Evolutionary conservation across 1,140 invertebrate genomes (phyloP).

Genomic region (Microplitis mediator): DNA sequence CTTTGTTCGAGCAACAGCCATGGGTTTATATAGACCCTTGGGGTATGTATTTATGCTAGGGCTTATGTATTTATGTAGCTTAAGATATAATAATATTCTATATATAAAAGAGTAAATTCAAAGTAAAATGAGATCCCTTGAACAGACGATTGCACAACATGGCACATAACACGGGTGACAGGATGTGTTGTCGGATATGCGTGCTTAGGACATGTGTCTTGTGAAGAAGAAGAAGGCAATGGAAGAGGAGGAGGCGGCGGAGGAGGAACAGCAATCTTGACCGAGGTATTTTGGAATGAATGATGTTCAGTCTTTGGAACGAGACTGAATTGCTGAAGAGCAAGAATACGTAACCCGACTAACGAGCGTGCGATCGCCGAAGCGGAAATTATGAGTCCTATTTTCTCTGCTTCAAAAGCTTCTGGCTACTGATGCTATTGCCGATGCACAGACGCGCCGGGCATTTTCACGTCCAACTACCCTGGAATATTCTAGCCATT

Average conservation of each 20-base stretch:
- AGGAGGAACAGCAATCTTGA: conserved; percentile 3
- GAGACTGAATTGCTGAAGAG: conserved; percentile 13
- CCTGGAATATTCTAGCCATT: not conserved
- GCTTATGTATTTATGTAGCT: no score
- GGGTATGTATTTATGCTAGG: no score
- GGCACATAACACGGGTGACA: no score
- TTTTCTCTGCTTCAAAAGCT: conserved; percentile 7
- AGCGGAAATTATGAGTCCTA: conserved; percentile 27
- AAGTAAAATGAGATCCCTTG: no score
- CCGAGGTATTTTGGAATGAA: conserved; percentile 13
- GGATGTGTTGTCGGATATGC: not conserved
- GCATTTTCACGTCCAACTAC: conserved; percentile 13
- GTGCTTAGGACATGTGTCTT: not conserved
- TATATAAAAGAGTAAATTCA: no score
- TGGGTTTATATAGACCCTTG: no score
- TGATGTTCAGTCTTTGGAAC: conserved; percentile 27
- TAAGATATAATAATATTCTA: no score
- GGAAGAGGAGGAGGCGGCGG: not conserved
- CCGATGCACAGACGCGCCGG: not conserved
- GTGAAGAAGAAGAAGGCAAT: not conserved
- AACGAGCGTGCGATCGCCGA: conserved; percentile 32
- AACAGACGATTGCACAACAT: no score
- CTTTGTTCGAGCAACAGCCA: no score
- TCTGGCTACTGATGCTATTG: not conserved
- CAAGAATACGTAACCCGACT: conserved; percentile 15